Base-by-base conservation (phyloP, 2,888 invertebrate species). In the Seira musarum region DNA sequence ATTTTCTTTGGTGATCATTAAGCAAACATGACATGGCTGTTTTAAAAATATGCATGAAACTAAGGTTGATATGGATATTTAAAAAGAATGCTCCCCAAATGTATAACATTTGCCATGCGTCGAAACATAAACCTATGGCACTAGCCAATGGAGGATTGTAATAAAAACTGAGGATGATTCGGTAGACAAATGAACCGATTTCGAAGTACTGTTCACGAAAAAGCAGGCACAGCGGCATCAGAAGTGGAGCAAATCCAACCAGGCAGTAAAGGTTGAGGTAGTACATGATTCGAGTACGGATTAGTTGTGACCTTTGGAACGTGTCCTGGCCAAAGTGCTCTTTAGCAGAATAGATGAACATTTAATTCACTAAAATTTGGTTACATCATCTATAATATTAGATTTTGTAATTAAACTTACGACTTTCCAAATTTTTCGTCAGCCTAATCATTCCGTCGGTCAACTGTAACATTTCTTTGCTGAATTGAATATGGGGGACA, bases 11-110 rank as follows among this genome's bases (percentile, higher is more conserved):
- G 2, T 30, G 3, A 8, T 30, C 63, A 71, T 61, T 35, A 61
- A 15, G 30, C 30, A 30, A 30, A n/a, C n/a, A n/a, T 10, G 35
- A 21, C 1, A 71, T 21, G 2, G 71, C 17, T 1, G 63, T 71
- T 61, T 40, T 71, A 25, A 71, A 71, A 1, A 61, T 71, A 63
- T 71, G 71, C 61, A 75, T 53, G 17, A 61, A 49, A 57, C n/a
- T 25, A 1, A 75, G 25, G 13, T 60, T 75, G 6, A 61, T 2
- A 6, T 75, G 46, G 17, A 67, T 13, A 15, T 17, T 22, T 3
- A 75, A 1, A 15, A 67, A 15, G 13, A n/a, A 75, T 1, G 22
- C 17, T 15, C 67, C 67, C 21, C 22, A 67, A 3, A 67, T 35
- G 13, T 15, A 8, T 8, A 24, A 40, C 1, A 75, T 8, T 19